Conservation (phyloP, 2,113 vertebrate species). For the Rhipidura dahli region DNA sequence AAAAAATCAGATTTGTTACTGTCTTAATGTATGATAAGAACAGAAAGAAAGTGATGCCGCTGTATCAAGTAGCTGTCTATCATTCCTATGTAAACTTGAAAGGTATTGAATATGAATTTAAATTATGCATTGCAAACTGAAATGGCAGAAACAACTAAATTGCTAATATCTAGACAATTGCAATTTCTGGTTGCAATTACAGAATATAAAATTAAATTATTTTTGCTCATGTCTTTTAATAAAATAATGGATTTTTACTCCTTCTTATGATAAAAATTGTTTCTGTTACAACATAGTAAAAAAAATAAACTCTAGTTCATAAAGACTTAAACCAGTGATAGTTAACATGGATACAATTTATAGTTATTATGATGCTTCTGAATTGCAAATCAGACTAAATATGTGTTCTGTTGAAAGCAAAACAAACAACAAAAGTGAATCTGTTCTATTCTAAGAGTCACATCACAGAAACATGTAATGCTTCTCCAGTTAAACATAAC, state of each 20-base stretch:
- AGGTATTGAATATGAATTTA: background rate
- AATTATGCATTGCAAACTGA: background rate
- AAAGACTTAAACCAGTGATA: background rate
- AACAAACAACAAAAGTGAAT: background rate
- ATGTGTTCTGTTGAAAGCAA: background rate
- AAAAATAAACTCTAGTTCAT: background rate
- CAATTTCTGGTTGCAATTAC: background rate
- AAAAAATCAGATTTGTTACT: background rate
- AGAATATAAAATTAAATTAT: background rate
- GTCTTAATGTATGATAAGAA: background rate
- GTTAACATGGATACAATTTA: background rate
- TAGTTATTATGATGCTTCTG: background rate
- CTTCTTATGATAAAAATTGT: background rate
- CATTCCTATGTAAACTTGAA: background rate
- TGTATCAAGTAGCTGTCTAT: background rate
- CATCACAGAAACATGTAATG: background rate
- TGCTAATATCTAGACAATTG: background rate
- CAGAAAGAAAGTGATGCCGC: background rate
- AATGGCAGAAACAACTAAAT: background rate
- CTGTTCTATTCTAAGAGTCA: background rate
- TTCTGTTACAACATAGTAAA: background rate
- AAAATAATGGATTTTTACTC: background rate
- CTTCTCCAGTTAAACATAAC: background rate
- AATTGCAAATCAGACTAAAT: background rate
- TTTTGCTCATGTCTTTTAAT: background rate